phyloP scores from a whole-genome alignment of 2,888 invertebrate species.

The Mycalesis mineus region DNA sequence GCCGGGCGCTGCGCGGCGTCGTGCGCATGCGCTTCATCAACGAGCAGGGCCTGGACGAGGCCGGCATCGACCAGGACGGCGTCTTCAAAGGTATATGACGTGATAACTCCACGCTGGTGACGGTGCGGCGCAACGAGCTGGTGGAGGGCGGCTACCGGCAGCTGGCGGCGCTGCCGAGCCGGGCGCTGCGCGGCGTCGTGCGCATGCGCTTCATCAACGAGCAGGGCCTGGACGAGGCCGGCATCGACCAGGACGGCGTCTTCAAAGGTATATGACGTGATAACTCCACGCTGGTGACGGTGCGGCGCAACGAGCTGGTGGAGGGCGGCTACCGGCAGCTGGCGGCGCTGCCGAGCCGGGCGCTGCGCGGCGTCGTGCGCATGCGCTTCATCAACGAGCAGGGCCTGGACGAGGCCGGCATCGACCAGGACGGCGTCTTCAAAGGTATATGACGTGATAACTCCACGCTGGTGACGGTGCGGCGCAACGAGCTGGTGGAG shows the following conservation, averaged over 20 bases:
- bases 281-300: slow-evolving; percentile 82
- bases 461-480: neutral
- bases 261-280: slow-evolving; percentile 82
- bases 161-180: neutral
- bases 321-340: neutral
- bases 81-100: slow-evolving; percentile 86
- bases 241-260: slow-evolving; percentile 99
- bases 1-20: slow-evolving; percentile 93
- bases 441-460: slow-evolving; percentile 74
- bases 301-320: slow-evolving; percentile 62
- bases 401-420: slow-evolving; percentile 99
- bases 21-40: slow-evolving; percentile 98
- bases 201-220: slow-evolving; percentile 98
- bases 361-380: slow-evolving; percentile 93
- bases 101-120: slow-evolving; percentile 84
- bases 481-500: neutral
- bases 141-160: neutral
- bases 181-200: slow-evolving; percentile 90
- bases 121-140: slow-evolving; percentile 62
- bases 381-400: slow-evolving; percentile 98
- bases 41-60: slow-evolving; percentile 97
- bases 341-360: neutral
- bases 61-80: slow-evolving; percentile 99
- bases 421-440: slow-evolving; percentile 99
- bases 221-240: slow-evolving; percentile 97